These are phyloP conservation scores for Falco concolor DNA, from an alignment of 2,797 vertebrate species.

Conservation along the genomic window DNA sequence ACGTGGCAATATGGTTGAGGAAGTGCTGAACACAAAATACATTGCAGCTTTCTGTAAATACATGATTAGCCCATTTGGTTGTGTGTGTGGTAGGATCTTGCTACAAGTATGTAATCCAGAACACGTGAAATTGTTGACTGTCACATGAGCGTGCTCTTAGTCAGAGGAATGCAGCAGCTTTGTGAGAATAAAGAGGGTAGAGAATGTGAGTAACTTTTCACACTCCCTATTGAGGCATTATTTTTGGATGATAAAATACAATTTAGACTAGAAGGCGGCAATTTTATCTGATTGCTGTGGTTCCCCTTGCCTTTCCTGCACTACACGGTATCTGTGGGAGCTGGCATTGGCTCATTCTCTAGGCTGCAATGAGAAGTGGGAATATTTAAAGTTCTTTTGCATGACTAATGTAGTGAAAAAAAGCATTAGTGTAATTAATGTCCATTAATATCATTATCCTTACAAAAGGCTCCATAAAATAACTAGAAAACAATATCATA, in stretches of 20 bases:
- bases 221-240: background rate
- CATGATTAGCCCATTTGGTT: background rate
- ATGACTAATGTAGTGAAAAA: background rate
- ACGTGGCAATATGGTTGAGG: fast-evolving
- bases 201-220: background rate
- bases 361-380: background rate
- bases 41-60: background rate
- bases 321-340: background rate
- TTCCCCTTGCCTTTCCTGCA: background rate
- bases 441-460: background rate
- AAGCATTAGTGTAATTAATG: background rate
- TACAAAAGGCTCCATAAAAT: background rate
- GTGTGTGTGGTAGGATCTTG: background rate
- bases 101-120: background rate
- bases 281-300: background rate
- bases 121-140: background rate
- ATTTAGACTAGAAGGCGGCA: background rate
- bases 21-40: background rate
- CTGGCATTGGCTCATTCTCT: background rate
- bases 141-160: background rate
- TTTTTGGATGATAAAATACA: background rate
- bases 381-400: background rate
- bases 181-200: background rate
- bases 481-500: background rate
- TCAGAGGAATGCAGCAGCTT: background rate